Evolutionary conservation across 2,797 vertebrate species (phyloP).

Genomic region (Helarctos malayanus): DNA sequence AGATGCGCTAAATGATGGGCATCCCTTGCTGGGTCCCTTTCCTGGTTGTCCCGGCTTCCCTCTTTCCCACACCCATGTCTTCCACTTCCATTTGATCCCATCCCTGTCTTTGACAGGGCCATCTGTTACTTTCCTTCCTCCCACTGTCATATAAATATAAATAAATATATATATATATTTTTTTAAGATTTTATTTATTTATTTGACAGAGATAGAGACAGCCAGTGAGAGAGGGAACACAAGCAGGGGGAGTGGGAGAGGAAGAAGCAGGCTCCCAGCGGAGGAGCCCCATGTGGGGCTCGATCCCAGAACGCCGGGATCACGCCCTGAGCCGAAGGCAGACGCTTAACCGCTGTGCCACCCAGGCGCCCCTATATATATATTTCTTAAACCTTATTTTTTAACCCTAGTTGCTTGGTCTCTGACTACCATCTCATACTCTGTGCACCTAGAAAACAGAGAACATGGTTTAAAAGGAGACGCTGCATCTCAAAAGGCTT

Average conservation of each 20-base stretch:
- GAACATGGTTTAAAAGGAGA: slow-evolving; percentile 84
- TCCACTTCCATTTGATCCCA: slow-evolving; percentile 78
- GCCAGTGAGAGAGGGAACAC: no score
- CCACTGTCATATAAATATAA: slow-evolving; percentile 33
- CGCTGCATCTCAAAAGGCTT: slow-evolving; percentile 81
- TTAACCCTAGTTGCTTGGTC: slow-evolving; percentile 87
- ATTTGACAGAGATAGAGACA: no score
- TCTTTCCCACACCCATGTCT: slow-evolving; percentile 63
- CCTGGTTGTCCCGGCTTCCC: slow-evolving; percentile 15
- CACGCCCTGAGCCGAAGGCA: no score
- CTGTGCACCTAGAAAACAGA: slow-evolving; percentile 88
- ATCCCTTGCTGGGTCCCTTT: slow-evolving; percentile 68
- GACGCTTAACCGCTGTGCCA: no score
- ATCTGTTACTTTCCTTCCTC: slow-evolving; percentile 76
- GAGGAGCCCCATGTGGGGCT: no score
- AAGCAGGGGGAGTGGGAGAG: no score
- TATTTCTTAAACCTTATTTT: neutral
- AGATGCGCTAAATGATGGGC: slow-evolving; percentile 80
- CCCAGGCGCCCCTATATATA: neutral
- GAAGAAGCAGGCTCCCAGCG: no score
- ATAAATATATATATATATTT: neutral
- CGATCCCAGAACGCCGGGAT: no score
- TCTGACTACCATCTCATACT: slow-evolving; percentile 86
- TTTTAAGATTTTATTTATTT: no score
- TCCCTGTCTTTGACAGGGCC: slow-evolving; percentile 50